These are phyloP conservation scores for Nicator chloris DNA, from an alignment of 2,113 vertebrate species.

Conservation along the genomic window DNA sequence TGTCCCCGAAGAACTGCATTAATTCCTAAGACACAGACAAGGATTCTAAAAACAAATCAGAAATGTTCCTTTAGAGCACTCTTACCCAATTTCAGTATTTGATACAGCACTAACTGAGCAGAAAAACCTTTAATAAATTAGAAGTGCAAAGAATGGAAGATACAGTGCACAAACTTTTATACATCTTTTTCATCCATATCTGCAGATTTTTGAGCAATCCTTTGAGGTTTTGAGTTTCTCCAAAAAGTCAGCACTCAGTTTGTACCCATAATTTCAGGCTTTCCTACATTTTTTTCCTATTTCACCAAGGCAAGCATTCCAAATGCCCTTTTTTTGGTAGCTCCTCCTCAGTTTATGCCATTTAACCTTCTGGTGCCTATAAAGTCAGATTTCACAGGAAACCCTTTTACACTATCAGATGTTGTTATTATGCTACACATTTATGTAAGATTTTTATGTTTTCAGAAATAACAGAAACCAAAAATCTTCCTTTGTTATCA, in stretches of 20 bases:
- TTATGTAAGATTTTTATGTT: neutral
- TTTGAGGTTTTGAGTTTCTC: neutral
- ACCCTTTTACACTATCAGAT: neutral
- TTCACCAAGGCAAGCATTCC: neutral
- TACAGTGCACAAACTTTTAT: neutral
- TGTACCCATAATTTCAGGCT: neutral
- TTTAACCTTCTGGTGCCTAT: neutral
- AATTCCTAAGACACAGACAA: neutral
- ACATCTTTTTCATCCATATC: neutral
- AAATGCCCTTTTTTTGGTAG: neutral
- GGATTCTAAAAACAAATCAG: neutral
- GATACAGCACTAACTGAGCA: neutral
- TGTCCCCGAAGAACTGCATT: neutral
- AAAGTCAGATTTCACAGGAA: neutral
- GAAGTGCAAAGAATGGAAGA: neutral
- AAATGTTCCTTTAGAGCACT: neutral
- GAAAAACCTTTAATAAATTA: neutral
- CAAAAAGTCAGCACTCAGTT: neutral
- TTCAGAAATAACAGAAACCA: neutral
- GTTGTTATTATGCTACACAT: neutral
- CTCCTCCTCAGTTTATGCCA: neutral
- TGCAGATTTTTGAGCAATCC: neutral
- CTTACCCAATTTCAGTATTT: neutral
- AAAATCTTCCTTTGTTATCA: neutral
- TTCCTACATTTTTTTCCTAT: neutral